Evolutionary conservation across 2,797 vertebrate genomes (phyloP), one percentile per base, ranked within the genome.

Genomic region (Enteromius fasciolatus): DNA sequence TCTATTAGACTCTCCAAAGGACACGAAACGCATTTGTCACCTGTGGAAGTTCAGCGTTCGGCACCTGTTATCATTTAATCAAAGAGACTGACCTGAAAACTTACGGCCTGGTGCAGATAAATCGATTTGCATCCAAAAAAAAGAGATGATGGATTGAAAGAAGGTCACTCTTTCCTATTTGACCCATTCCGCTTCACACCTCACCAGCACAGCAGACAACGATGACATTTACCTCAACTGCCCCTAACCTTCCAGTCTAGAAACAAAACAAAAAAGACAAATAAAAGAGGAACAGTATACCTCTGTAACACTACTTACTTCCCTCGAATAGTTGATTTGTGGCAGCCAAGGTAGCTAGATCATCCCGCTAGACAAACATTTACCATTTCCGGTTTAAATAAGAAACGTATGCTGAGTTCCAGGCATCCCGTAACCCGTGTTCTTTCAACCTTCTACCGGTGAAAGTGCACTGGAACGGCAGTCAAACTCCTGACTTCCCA

Each of bases 161-260:
- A 93, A 93, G 91, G 89, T 91, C 89, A 90, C 78, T 39, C 23
- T 2, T 83, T 84, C 85, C 69, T 79, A 46, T 78, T 3, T 86
- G 89, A 87, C 88, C 91, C 92, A 92, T 90, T 90, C 89, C 89
- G 89, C 52, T 54, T 25, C 84, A 81, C 48, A 81, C 50, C 83
- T 86, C 84, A 74, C 78, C 87, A 84, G 87, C 54, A 85, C 85
- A 88, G 70, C 31, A 59, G 90, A 89, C 87, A 82, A 76, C 12
- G 57, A 48, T 86, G 87, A 93, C 92, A 89, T 92, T 94, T 93
- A 63, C 1, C 78, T 90, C 80, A 89, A 88, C 89, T 89, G 72
- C 54, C 9, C 28, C 79, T 90, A 89, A 91, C 89, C 87, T 92
- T 89, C 80, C 17, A 61, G 66, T 81, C 64, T 76, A 69, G 54